Conservation (phyloP, 2,113 vertebrate species). For the Boulengeromyrus knoepffleri region DNA sequence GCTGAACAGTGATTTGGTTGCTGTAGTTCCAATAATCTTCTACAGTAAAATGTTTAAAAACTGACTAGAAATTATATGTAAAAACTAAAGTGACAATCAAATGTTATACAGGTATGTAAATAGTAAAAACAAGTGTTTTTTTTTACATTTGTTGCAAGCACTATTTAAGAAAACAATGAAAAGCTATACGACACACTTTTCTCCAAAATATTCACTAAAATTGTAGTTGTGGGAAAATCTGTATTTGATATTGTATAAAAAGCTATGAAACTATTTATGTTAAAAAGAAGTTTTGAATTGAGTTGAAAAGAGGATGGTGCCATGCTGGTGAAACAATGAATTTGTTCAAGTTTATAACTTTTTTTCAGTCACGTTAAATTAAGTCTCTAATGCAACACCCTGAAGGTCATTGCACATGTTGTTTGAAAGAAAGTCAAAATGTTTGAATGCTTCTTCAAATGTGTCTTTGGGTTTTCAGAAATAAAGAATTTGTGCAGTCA, state of each 20-base stretch:
- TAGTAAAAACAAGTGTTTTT: background rate
- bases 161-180: constrained; percentile 16
- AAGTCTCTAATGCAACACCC: constrained; percentile 27
- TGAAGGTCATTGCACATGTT: constrained; percentile 40
- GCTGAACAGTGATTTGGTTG: background rate
- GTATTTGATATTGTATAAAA: constrained; percentile 9
- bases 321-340: background rate
- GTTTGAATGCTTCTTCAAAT: constrained; percentile 31
- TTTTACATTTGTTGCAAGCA: constrained; percentile 11
- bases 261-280: background rate
- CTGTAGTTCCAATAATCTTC: background rate
- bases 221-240: background rate
- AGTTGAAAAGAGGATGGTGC: background rate
- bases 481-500: constrained; percentile 14
- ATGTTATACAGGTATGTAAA: constrained; percentile 13
- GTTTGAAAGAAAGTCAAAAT: constrained; percentile 14
- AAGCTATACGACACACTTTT: background rate
- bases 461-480: background rate
- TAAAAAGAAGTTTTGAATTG: constrained; percentile 18
- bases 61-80: background rate
- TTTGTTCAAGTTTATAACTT: constrained; percentile 23
- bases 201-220: constrained; percentile 3
- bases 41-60: constrained; percentile 7
- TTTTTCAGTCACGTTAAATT: constrained; percentile 8
- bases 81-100: constrained; percentile 16